Conservation (phyloP, 1,140 invertebrate genomes). For the Pinna nobilis region DNA sequence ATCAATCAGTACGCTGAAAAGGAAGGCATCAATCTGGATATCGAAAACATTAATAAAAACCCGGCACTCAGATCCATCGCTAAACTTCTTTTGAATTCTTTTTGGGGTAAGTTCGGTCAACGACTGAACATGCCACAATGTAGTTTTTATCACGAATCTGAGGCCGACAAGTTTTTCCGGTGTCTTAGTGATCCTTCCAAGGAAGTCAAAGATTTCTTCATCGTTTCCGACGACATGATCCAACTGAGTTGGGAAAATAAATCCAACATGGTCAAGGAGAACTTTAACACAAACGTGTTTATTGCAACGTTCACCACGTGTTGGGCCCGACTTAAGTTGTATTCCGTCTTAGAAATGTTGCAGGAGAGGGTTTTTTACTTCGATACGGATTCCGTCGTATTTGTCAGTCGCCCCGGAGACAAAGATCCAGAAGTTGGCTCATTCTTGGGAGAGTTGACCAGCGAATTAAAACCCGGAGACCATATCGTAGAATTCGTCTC, state of each 20-base stretch:
- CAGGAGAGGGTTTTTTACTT: conserved; percentile 67
- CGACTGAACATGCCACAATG: conserved; percentile 24
- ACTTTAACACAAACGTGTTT: conserved; percentile 61
- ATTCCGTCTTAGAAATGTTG: conserved; percentile 65
- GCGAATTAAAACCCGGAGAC: conserved; percentile 26
- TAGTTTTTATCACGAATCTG: conserved; percentile 24
- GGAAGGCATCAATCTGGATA: conserved; percentile 69
- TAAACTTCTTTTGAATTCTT: conserved; percentile 51
- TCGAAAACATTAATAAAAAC: conserved; percentile 66
- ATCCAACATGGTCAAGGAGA: neutral
- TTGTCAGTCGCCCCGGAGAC: conserved; percentile 10
- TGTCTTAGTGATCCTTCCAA: conserved; percentile 50
- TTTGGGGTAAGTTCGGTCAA: conserved; percentile 48
- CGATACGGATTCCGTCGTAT: conserved; percentile 70
- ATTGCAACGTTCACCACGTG: conserved; percentile 71
- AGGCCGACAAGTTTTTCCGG: conserved; percentile 52
- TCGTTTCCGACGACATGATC: conserved; percentile 27
- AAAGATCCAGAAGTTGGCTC: conserved; percentile 17
- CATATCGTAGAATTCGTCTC: conserved; percentile 27
- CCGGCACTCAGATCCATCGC: conserved; percentile 52
- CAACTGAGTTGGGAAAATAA: conserved; percentile 14
- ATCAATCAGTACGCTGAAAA: conserved; percentile 59
- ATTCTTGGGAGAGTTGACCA: conserved; percentile 41
- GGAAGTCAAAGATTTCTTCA: conserved; percentile 31
- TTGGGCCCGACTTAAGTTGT: conserved; percentile 72